Percentiles rank a stretch among this genome's conserved stretches.
These are phyloP conservation scores for Malurus leucopterus DNA, from an alignment of 2,797 vertebrate species.

Conservation along the genomic window DNA sequence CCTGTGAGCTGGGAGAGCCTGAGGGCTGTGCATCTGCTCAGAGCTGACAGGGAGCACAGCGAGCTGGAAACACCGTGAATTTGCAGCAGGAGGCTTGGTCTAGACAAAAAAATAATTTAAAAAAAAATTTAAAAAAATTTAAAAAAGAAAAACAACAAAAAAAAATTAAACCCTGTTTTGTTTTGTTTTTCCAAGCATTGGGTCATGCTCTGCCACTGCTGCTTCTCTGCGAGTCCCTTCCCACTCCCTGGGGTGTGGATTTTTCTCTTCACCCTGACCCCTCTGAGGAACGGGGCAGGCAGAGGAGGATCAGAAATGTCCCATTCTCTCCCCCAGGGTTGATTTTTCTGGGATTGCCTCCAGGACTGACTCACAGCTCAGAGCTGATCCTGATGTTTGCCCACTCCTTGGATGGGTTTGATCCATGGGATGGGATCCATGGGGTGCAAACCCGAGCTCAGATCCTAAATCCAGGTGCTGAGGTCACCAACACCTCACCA, in stretches of 20 bases:
- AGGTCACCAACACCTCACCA: background rate
- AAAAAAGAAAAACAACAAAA: too few species aligned
- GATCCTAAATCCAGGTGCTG: background rate
- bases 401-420: too few species aligned
- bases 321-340: accelerated
- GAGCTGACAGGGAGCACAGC: conserved; percentile 50
- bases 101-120: background rate
- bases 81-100: conserved; percentile 15
- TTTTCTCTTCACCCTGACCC: accelerated
- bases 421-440: background rate
- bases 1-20: too few species aligned
- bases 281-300: background rate
- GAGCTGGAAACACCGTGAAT: conserved; percentile 34
- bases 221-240: background rate
- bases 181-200: background rate
- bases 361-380: accelerated
- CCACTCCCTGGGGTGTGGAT: background rate
- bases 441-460: background rate
- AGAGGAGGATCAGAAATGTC: background rate
- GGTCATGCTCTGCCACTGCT: background rate
- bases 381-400: background rate
- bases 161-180: accelerated
- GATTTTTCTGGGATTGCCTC: background rate
- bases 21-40: too few species aligned
- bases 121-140: too few species aligned